Conservation (phyloP, 2,888 invertebrate species). For the Caenorhabditis afra region DNA sequence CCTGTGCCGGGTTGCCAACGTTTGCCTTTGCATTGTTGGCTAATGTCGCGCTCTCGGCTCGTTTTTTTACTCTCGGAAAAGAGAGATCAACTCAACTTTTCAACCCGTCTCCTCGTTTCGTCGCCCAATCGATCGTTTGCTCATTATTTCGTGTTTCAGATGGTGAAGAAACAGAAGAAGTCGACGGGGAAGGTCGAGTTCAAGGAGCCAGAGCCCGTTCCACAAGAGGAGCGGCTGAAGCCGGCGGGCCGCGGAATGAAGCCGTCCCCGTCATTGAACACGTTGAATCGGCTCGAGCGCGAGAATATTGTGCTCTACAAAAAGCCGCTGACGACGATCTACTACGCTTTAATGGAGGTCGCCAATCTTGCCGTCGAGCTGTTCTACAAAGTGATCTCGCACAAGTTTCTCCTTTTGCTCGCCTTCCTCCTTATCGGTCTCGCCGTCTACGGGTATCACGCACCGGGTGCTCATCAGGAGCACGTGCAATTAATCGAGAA, state of each 20-base stretch:
- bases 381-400: conserved; percentile 74
- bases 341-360: conserved; percentile 81
- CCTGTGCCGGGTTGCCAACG: conserved; percentile 2
- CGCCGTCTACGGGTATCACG: conserved; percentile 78
- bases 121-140: background rate
- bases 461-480: conserved; percentile 81
- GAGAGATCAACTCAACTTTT: conserved; percentile 12
- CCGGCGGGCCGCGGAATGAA: conserved; percentile 60
- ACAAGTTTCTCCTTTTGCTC: conserved; percentile 69
- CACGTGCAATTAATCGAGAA: conserved; percentile 71
- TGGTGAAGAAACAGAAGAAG: conserved; percentile 47
- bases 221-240: conserved; percentile 20
- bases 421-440: conserved; percentile 65
- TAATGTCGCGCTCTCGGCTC: conserved; percentile 5
- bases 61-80: background rate
- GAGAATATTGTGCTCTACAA: conserved; percentile 81
- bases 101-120: too few species aligned
- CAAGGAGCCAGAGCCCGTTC: conserved; percentile 28
- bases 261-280: conserved; percentile 73
- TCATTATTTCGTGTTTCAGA: background rate
- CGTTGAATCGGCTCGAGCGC: conserved; percentile 78
- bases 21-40: conserved; percentile 15
- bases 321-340: conserved; percentile 81
- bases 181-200: conserved; percentile 34
- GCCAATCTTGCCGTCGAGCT: conserved; percentile 62